Conservation (phyloP, 2,797 vertebrate genomes). For the Stomatorhinus walkeri region DNA sequence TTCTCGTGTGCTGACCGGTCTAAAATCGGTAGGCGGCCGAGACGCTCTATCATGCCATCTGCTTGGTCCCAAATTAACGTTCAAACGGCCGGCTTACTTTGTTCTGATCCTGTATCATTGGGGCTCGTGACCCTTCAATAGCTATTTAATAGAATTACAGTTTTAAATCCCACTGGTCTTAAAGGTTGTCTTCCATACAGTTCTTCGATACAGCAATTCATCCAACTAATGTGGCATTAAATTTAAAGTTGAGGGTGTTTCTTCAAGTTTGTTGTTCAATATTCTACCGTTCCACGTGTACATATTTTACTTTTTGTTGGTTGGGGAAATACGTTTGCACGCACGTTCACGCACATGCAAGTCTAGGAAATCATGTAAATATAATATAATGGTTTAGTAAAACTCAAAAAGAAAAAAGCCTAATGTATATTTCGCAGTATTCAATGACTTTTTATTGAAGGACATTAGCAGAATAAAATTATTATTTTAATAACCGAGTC, state of each 20-base stretch:
- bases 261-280: background rate
- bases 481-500: background rate
- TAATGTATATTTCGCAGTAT: background rate
- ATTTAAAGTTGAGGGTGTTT: background rate
- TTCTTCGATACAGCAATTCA: slow-evolving; percentile 26
- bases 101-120: slow-evolving; percentile 71
- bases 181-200: slow-evolving; percentile 42
- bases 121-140: slow-evolving; percentile 67
- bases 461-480: background rate
- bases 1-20: slow-evolving; percentile 46
- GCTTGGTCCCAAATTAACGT: slow-evolving; percentile 68
- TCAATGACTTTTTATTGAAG: background rate
- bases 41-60: slow-evolving; percentile 67
- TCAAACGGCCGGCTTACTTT: slow-evolving; percentile 61
- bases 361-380: background rate
- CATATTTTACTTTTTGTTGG: background rate
- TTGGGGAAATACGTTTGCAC: background rate
- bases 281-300: background rate
- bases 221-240: slow-evolving; percentile 17
- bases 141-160: slow-evolving; percentile 72
- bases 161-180: slow-evolving; percentile 65
- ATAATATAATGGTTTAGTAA: background rate
- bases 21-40: slow-evolving; percentile 54
- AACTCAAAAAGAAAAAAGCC: background rate
- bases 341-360: background rate